phyloP scores from a whole-genome alignment of 2,797 vertebrate species.

The Cetoscarus ocellatus region DNA sequence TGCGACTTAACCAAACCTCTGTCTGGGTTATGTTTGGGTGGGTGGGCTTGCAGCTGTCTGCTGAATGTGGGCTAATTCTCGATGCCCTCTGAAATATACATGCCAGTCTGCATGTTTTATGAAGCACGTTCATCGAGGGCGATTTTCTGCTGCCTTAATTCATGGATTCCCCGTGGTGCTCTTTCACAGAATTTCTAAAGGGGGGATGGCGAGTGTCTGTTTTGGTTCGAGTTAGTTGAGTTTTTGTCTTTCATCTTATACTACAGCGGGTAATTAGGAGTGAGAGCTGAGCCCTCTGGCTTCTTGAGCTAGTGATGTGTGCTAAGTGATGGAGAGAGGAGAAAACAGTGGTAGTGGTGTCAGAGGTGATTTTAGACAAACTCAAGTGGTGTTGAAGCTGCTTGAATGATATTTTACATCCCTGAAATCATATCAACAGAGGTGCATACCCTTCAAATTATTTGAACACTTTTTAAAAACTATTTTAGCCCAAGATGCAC shows the following conservation, averaged over 20 bases:
- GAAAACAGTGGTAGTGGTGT: conserved; percentile 27
- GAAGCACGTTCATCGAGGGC: conserved; percentile 58
- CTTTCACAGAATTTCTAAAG: conserved; percentile 35
- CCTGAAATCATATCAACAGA: no score
- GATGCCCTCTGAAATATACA: conserved; percentile 78
- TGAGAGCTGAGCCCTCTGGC: conserved; percentile 60
- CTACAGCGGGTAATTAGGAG: conserved; percentile 55
- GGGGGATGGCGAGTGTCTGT: conserved; percentile 24
- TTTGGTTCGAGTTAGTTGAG: conserved; percentile 52
- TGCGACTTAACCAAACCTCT: conserved; percentile 46
- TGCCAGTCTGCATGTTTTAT: conserved; percentile 78
- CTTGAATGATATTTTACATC: no score
- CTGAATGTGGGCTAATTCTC: conserved; percentile 76
- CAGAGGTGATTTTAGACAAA: no score
- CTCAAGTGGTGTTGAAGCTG: no score
- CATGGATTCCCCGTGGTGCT: conserved; percentile 47
- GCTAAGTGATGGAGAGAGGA: conserved; percentile 60
- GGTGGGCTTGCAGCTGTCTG: conserved; percentile 60
- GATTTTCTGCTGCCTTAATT: conserved; percentile 67
- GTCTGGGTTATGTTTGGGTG: conserved; percentile 69
- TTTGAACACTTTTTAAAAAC: no score
- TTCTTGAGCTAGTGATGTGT: conserved; percentile 57
- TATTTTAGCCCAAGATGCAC: no score
- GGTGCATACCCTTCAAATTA: no score
- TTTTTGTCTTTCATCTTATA: conserved; percentile 54